Evolutionary conservation across 64 coral and sea anemone species (phyloP).

Genomic region (Pachyseris speciosa): DNA sequence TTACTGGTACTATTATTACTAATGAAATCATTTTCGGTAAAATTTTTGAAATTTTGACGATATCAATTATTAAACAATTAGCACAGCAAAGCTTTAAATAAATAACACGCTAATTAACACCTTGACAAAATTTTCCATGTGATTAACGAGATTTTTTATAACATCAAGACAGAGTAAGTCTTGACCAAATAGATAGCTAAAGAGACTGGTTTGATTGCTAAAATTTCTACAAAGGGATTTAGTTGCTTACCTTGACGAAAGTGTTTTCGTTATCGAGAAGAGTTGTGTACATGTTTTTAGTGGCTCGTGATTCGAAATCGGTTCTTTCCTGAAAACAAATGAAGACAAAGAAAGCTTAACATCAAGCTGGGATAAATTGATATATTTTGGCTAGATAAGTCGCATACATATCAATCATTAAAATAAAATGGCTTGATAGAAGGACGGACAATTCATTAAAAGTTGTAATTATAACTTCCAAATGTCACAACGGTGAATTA

Average conservation of each 20-base stretch:
- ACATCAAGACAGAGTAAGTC: not conserved
- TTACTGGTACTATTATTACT: no score
- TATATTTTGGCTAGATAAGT: no score
- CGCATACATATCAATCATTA: no score
- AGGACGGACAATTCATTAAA: no score
- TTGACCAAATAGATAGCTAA: not conserved
- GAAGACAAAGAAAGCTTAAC: not conserved
- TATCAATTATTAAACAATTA: not conserved
- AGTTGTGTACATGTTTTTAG: slow-evolving; percentile 94
- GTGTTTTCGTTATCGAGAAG: slow-evolving; percentile 94
- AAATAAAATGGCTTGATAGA: no score
- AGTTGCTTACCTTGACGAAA: slow-evolving; percentile 76
- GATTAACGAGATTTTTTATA: not conserved
- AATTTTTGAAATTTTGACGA: not conserved
- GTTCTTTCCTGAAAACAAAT: slow-evolving; percentile 83
- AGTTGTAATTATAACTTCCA: no score
- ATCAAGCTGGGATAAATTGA: no score
- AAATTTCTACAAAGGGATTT: not conserved
- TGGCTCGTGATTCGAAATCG: slow-evolving; percentile 91
- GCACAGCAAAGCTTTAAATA: not conserved
- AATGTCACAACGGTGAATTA: no score
- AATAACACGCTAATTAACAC: slow-evolving; percentile 16
- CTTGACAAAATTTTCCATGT: not conserved
- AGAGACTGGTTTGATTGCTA: not conserved
- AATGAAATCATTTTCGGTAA: no score